A percentile compares a stretch with the other conserved stretches of the same genome.
Evolutionary conservation across 2,113 vertebrate genomes (phyloP).

Genomic region (Cyanoramphus novaezelandiae): DNA sequence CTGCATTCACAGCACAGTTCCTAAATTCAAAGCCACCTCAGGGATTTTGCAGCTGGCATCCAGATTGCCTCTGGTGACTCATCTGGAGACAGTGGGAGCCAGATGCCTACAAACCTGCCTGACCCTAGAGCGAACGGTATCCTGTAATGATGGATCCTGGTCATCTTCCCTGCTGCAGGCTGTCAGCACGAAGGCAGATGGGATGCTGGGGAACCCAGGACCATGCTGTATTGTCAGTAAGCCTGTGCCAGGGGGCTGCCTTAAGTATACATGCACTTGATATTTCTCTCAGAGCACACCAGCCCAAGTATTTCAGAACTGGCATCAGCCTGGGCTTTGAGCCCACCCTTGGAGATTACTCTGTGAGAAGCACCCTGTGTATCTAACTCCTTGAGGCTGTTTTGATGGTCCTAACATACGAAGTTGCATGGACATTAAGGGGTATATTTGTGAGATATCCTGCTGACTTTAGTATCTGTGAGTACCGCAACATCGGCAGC

Average conservation of each 20-base stretch:
- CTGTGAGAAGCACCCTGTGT: neutral
- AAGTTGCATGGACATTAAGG: neutral
- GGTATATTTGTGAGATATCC: neutral
- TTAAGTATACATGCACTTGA: neutral
- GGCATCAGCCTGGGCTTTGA: neutral
- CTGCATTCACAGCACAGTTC: neutral
- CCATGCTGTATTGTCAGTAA: neutral
- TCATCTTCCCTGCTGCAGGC: neutral
- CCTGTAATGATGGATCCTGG: neutral
- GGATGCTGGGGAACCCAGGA: neutral
- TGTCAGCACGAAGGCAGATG: neutral
- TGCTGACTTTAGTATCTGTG: neutral
- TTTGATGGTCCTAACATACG: neutral
- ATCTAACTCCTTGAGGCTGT: neutral
- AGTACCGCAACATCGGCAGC: neutral
- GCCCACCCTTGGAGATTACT: neutral
- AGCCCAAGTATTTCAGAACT: neutral
- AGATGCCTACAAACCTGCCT: constrained; percentile 12
- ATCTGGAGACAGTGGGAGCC: neutral
- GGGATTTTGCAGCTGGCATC: constrained; percentile 34
- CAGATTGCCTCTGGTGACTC: neutral
- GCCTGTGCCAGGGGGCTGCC: accelerated
- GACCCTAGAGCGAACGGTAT: neutral
- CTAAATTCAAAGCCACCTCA: neutral
- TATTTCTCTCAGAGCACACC: neutral